Evolutionary conservation across 1,140 invertebrate genomes (phyloP), one percentile per base, ranked within the genome.

Genomic region (Coelopa frigida): DNA sequence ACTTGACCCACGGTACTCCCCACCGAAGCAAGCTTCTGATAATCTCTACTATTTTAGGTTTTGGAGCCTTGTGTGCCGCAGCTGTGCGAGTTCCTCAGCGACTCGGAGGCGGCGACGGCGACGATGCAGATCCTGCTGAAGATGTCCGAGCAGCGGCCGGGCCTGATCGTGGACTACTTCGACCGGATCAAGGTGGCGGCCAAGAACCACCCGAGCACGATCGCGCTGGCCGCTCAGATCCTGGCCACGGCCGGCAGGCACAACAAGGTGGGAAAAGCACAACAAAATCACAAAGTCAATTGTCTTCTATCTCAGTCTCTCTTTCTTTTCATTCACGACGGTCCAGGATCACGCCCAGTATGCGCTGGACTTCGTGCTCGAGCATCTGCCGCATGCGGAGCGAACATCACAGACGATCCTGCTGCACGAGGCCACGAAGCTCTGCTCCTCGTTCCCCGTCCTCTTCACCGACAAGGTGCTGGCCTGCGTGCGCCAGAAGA

Each of bases 51-150:
- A 21, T n/a, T n/a, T 21, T 33, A 63, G 17, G 63, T 68, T 11
- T 42, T 68, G 14, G 61, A 63, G 33, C 46, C 55, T 0, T 61
- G 60, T 39, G 62, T 68, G 21, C 55, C 58, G 5, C 55, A 65
- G 40, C 47, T 69, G n/a, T 69, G 63, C 24, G 56, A 54, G 20
- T 63, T 58, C 31, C 47, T 59, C 14, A 56, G 56, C 12, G 65
- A 61, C 47, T 59, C 53, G 48, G 49, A 64, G 54, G 61, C 71
- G 72, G 40, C 64, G 80, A 81, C 60, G 85, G 46, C 79, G 35
- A 81, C 84, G 12, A 73, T 90, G 49, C 82, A 87, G 72, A 85
- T 93, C 22, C 80, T 93, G 58, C 70, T 85, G 3, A 79, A 84
- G 57, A 76, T 93, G 71, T 80, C 85, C 6, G 74, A 80, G 55